phyloP scores from a whole-genome alignment of 2,113 vertebrate genomes.

The Bos taurus region ARS-UCD2.0 NC_037335.1:79132001-79132500 shows the following conservation, averaged over 20 bases:
- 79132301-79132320: not conserved
- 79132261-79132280: not conserved
- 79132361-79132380: not conserved
- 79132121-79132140: not conserved
- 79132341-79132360: not conserved
- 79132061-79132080: not conserved
- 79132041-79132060: not conserved
- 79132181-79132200: not conserved
- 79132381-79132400: slow-evolving; percentile 19
- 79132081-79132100: not conserved
- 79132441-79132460: slow-evolving; percentile 35
- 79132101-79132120: not conserved
- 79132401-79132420: slow-evolving; percentile 7
- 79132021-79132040: not conserved
- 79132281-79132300: slow-evolving; percentile 7
- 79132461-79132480: not conserved
- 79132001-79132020: not conserved
- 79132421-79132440: not conserved
- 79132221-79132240: not conserved
- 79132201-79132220: not conserved
- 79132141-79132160: not conserved
- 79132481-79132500: not conserved
- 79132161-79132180: not conserved
- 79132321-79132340: not conserved
- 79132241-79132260: not conserved